phyloP scores from a whole-genome alignment of 2,888 invertebrate genomes.

The Trichopoda pennipes region DNA sequence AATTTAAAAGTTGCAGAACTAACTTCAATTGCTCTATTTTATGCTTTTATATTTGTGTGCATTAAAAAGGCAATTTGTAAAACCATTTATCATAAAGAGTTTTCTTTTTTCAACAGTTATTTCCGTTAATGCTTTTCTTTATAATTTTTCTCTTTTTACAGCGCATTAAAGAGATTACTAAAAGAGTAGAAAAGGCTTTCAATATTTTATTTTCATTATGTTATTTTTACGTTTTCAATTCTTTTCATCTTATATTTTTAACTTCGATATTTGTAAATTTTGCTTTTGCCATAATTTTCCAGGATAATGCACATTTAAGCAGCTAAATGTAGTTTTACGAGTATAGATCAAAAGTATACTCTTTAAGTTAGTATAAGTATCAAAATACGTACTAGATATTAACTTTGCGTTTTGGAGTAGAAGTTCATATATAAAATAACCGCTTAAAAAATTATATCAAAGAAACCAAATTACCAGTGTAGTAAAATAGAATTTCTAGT shows the following conservation, averaged over 20 bases:
- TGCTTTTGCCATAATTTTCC: slow-evolving; percentile 45
- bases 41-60: no score
- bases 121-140: slow-evolving; percentile 22
- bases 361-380: no score
- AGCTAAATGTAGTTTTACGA: background rate
- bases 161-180: background rate
- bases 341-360: background rate
- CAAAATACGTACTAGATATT: no score
- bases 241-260: slow-evolving; percentile 25
- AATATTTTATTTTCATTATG: slow-evolving; percentile 27
- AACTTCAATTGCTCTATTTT: no score
- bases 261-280: slow-evolving; percentile 18
- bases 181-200: slow-evolving; percentile 14
- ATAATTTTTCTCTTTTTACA: slow-evolving; percentile 19
- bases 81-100: slow-evolving; percentile 27
- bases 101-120: slow-evolving; percentile 14
- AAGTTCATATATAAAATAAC: no score
- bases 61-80: slow-evolving; percentile 45
- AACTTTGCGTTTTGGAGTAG: no score
- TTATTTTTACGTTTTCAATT: slow-evolving; percentile 3
- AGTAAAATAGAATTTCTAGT: no score
- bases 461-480: no score
- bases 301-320: slow-evolving; percentile 19
- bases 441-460: no score
- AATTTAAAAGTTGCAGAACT: no score